phyloP scores from a whole-genome alignment of 2,888 invertebrate species.

The Andrena marginata region DNA sequence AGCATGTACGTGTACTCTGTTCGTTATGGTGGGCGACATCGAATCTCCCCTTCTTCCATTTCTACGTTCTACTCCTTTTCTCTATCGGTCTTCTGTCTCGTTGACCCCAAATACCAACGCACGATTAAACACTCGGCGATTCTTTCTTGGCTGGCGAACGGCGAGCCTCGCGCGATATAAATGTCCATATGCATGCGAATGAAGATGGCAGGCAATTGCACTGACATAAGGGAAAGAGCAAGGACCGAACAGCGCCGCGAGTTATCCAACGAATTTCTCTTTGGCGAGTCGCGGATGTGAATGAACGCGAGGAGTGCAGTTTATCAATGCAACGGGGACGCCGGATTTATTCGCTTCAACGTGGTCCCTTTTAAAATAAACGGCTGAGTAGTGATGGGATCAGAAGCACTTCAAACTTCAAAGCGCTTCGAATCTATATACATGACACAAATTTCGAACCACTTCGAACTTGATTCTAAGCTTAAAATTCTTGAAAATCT shows the following conservation, averaged over 20 bases:
- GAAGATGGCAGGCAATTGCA: constrained; percentile 51
- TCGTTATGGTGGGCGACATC: constrained; percentile 38
- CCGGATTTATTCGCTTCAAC: not conserved
- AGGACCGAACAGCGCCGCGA: constrained; percentile 33
- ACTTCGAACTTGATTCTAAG: too few relatives aligned
- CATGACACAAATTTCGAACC: too few relatives aligned
- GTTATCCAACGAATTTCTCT: constrained; percentile 49
- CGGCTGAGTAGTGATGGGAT: too few relatives aligned
- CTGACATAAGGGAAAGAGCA: constrained; percentile 48
- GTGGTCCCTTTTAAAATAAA: not conserved
- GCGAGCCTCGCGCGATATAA: constrained; percentile 57
- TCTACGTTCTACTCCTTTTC: constrained; percentile 27
- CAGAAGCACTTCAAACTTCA: too few relatives aligned
- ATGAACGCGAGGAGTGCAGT: constrained; percentile 4
- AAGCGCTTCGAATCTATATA: too few relatives aligned
- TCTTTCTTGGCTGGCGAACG: constrained; percentile 66
- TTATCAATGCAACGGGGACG: not conserved
- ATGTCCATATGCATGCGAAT: constrained; percentile 59
- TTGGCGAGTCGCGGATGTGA: not conserved
- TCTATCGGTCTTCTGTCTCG: constrained; percentile 64
- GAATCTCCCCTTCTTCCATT: constrained; percentile 53
- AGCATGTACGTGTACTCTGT: constrained; percentile 29
- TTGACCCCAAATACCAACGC: constrained; percentile 79
- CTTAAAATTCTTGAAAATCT: too few relatives aligned
- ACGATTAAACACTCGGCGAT: constrained; percentile 74